These are phyloP conservation scores for Tiliqua scincoides DNA, from an alignment of 2,113 vertebrate genomes.

Conservation along the genomic window DNA sequence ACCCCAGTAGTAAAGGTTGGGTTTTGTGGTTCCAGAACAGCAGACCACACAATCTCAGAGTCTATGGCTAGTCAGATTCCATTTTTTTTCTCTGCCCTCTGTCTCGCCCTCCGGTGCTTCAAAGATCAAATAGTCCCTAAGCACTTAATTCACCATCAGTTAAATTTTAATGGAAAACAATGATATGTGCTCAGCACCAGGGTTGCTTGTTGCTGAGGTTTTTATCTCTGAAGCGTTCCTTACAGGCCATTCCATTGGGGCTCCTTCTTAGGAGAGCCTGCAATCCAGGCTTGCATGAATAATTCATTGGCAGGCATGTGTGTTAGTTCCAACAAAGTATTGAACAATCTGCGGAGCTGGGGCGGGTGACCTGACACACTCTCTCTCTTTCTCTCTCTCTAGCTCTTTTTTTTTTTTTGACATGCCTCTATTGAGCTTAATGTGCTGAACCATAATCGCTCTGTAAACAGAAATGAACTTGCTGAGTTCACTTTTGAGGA, in stretches of 20 bases:
- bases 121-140: not conserved
- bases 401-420: not conserved
- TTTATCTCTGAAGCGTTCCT: conserved; percentile 16
- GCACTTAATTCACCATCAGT: not conserved
- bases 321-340: conserved; percentile 15
- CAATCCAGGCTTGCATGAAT: not conserved
- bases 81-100: not conserved
- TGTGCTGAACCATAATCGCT: conserved; percentile 69
- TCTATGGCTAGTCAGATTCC: not conserved
- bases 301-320: not conserved
- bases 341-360: not conserved
- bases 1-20: not conserved
- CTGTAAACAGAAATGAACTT: conserved; percentile 71
- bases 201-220: not conserved
- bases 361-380: conserved; percentile 42
- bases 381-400: not conserved
- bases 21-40: not conserved
- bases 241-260: not conserved
- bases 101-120: not conserved
- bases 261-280: not conserved
- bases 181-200: not conserved
- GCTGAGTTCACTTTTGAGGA: conserved; percentile 71
- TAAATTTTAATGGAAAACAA: conserved; percentile 8
- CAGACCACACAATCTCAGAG: not conserved
- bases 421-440: conserved; percentile 61